Evolutionary conservation across 2,797 vertebrate genomes (phyloP).

Genomic region (Psittacula derbiana): DNA sequence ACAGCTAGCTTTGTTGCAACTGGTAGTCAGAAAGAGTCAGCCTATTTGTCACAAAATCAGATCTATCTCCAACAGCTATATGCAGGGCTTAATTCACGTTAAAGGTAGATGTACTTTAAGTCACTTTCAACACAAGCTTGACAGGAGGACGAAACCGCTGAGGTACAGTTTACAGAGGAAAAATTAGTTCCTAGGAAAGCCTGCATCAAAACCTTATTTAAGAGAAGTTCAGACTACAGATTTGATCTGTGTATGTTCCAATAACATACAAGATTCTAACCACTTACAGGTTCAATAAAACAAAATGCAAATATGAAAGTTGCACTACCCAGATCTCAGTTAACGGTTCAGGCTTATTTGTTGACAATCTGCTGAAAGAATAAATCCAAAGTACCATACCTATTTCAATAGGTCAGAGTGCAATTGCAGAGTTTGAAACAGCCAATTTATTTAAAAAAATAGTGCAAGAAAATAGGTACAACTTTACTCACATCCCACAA

Average conservation of each 20-base stretch:
- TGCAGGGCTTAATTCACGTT: not conserved
- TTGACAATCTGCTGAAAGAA: not conserved
- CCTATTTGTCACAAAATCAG: not conserved
- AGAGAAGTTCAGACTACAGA: not conserved
- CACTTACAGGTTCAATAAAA: not conserved
- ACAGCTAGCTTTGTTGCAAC: not conserved
- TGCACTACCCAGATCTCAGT: not conserved
- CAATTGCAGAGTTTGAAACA: not conserved
- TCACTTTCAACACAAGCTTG: not conserved
- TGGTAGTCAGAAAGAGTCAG: not conserved
- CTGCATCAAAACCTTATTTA: not conserved
- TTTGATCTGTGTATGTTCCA: rapidly evolving
- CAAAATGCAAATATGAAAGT: not conserved
- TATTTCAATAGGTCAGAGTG: not conserved
- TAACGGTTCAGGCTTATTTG: not conserved
- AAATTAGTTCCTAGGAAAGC: not conserved
- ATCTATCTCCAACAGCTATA: not conserved
- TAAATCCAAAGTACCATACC: not conserved
- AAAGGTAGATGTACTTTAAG: not conserved
- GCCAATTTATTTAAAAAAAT: not conserved
- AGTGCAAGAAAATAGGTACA: not conserved
- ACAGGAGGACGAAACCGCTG: not conserved
- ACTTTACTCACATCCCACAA: not conserved
- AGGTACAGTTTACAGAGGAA: not conserved
- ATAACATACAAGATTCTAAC: not conserved